Evolutionary conservation across 23 tunicate genomes (phyloP).

Genomic region (Halocynthia roretzi): DNA sequence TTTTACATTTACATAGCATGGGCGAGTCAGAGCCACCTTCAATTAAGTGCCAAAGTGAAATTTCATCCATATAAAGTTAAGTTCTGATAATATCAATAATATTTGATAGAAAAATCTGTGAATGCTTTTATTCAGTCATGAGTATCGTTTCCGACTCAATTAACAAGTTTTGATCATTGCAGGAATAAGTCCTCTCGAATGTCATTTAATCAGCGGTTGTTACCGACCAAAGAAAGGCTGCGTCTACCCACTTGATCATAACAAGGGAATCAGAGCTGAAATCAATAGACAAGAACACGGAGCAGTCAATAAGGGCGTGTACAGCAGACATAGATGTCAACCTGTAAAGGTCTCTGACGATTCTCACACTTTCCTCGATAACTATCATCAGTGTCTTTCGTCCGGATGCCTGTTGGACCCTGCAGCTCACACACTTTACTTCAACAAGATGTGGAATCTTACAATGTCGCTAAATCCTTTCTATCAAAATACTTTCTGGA

Average conservation of each 20-base stretch:
- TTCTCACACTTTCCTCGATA: slow-evolving; percentile 24
- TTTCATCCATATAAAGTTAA: too few species aligned
- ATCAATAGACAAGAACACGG: neutral
- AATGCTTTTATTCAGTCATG: too few species aligned
- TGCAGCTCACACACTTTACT: slow-evolving; percentile 1
- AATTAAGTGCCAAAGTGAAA: too few species aligned
- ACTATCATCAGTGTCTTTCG: slow-evolving; percentile 41
- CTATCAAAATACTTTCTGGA: slow-evolving; percentile 34
- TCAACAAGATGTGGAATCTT: slow-evolving; percentile 21
- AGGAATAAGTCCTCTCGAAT: slow-evolving; percentile 37
- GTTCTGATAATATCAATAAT: too few species aligned
- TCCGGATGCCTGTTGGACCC: slow-evolving; percentile 41
- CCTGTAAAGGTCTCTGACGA: slow-evolving; percentile 1
- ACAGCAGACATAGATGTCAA: neutral
- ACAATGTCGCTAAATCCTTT: slow-evolving; percentile 17
- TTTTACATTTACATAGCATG: too few species aligned
- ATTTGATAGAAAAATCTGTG: too few species aligned
- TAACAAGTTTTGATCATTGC: neutral
- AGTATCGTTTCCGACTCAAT: too few species aligned
- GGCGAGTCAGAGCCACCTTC: too few species aligned
- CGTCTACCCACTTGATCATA: slow-evolving; percentile 28
- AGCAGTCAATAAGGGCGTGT: neutral
- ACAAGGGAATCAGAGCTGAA: slow-evolving; percentile 18
- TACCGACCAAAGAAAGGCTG: slow-evolving; percentile 22
- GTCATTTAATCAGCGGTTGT: slow-evolving; percentile 46